Evolutionary conservation across 2,888 invertebrate genomes (phyloP).

Genomic region (Auanema freiburgensis): DNA sequence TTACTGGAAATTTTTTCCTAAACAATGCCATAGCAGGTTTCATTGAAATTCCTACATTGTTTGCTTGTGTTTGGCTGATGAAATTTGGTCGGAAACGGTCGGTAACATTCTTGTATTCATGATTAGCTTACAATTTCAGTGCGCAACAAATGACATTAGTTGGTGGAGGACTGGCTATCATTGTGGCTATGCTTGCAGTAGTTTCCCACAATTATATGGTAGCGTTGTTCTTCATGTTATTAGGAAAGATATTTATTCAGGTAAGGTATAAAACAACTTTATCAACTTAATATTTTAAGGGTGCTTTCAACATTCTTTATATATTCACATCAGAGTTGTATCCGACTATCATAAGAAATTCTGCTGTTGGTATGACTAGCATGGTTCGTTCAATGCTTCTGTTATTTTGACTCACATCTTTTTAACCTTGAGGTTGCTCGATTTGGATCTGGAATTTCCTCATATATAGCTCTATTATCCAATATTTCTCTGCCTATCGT

Average conservation of each 20-base stretch:
- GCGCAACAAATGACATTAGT: slow-evolving; percentile 61
- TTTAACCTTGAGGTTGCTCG: slow-evolving; percentile 50
- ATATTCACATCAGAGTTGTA: slow-evolving; percentile 64
- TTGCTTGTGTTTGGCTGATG: slow-evolving; percentile 61
- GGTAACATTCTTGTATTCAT: not conserved
- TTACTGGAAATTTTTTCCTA: slow-evolving; percentile 63
- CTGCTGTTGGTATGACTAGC: slow-evolving; percentile 56
- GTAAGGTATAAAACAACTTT: too few relatives aligned
- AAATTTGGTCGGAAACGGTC: slow-evolving; percentile 56
- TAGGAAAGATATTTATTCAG: slow-evolving; percentile 63
- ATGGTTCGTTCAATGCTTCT: slow-evolving; percentile 44
- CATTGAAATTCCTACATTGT: slow-evolving; percentile 61
- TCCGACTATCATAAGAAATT: slow-evolving; percentile 63
- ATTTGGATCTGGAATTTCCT: slow-evolving; percentile 62
- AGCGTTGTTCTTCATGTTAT: slow-evolving; percentile 58
- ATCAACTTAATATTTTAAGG: slow-evolving; percentile 17
- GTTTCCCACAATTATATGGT: slow-evolving; percentile 45
- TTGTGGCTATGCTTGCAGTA: slow-evolving; percentile 57
- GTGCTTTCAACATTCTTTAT: slow-evolving; percentile 64
- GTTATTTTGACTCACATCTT: not conserved
- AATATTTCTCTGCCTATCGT: slow-evolving; percentile 63
- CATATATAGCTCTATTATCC: slow-evolving; percentile 62
- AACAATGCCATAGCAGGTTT: slow-evolving; percentile 64
- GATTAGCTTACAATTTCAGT: slow-evolving; percentile 25
- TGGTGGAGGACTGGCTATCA: slow-evolving; percentile 55